A percentile compares a stretch with the other conserved stretches of the same genome.
phyloP scores from a whole-genome alignment of 2,888 invertebrate genomes.

The Erynnis tages region DNA sequence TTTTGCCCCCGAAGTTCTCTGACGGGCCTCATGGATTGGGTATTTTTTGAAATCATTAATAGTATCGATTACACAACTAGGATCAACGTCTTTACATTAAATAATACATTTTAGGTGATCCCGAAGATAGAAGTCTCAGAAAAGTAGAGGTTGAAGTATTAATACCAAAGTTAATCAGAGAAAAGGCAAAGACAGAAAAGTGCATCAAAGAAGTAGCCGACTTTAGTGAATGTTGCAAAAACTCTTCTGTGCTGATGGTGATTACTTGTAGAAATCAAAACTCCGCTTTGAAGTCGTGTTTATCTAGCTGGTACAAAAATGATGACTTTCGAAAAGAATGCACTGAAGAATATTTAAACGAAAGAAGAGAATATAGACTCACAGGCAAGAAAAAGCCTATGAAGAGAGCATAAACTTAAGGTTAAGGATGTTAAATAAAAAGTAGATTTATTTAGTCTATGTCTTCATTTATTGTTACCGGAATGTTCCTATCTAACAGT shows the following conservation, averaged over 20 bases:
- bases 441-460: constrained; percentile 44
- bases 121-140: constrained; percentile 89
- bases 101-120: constrained; percentile 85
- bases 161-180: constrained; percentile 94
- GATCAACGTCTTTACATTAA: background rate
- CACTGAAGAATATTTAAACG: constrained; percentile 89
- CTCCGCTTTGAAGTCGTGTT: constrained; percentile 84
- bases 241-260: constrained; percentile 85
- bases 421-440: constrained; percentile 40
- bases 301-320: constrained; percentile 88
- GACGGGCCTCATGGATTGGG: constrained; percentile 82
- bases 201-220: constrained; percentile 87
- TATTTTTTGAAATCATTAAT: constrained; percentile 40
- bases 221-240: constrained; percentile 88
- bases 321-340: constrained; percentile 88
- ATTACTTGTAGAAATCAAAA: constrained; percentile 89
- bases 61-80: constrained; percentile 7
- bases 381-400: constrained; percentile 87
- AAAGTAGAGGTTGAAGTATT: constrained; percentile 94
- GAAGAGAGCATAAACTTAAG: constrained; percentile 57
- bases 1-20: constrained; percentile 63
- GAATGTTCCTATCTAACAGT: constrained; percentile 81
- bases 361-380: constrained; percentile 90
- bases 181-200: constrained; percentile 89
- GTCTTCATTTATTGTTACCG: constrained; percentile 65